Conservation (phyloP, 2,888 invertebrate genomes). For the Metacarcinus magister region DNA sequence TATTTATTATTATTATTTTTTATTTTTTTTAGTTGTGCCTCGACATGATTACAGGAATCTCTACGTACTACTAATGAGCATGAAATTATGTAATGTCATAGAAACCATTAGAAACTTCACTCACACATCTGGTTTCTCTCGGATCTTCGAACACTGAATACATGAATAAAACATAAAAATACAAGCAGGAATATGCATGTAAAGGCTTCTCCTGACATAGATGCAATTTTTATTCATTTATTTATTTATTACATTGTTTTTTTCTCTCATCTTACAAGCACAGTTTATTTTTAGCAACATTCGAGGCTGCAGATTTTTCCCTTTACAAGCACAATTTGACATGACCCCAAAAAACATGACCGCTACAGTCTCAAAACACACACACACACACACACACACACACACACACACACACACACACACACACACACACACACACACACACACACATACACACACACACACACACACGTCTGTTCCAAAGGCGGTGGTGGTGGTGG, state of each 20-base stretch:
- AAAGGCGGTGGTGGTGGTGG: neutral
- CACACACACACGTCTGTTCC: neutral
- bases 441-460: neutral
- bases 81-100: too few species aligned
- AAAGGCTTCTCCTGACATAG: too few species aligned
- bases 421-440: constrained; percentile 20
- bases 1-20: too few species aligned
- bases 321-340: neutral
- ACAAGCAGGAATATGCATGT: too few species aligned
- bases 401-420: constrained; percentile 50
- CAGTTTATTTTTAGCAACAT: neutral
- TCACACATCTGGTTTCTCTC: too few species aligned
- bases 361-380: neutral
- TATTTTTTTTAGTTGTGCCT: too few species aligned
- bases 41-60: too few species aligned
- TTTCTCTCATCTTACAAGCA: neutral
- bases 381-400: constrained; percentile 50
- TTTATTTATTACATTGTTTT: neutral
- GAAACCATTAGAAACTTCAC: too few species aligned
- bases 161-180: too few species aligned
- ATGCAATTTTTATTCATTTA: neutral
- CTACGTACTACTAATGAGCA: too few species aligned
- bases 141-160: too few species aligned
- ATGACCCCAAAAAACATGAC: neutral
- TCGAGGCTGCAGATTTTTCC: neutral